Percentiles rank a stretch among this genome's conserved stretches.
phyloP scores from a whole-genome alignment of 2,888 invertebrate genomes.

The Drepanosiphum platanoidis region DNA sequence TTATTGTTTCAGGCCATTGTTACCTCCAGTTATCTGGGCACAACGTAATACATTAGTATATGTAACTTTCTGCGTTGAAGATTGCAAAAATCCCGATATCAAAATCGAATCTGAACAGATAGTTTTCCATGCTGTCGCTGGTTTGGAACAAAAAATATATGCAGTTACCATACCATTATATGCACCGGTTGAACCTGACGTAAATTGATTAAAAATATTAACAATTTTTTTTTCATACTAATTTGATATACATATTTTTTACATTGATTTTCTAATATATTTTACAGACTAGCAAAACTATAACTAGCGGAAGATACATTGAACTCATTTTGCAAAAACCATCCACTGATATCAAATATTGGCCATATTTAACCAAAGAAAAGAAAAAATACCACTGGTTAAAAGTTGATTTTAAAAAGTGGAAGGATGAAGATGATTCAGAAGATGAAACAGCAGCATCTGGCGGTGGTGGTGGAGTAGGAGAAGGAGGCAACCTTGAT shows the following conservation, averaged over 20 bases:
- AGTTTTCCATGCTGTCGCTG: constrained; percentile 78
- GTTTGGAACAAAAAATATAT: constrained; percentile 84
- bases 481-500: constrained; percentile 61
- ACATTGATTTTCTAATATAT: not conserved
- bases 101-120: constrained; percentile 65
- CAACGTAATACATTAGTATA: constrained; percentile 85
- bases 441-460: constrained; percentile 62
- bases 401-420: constrained; percentile 97
- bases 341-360: constrained; percentile 79
- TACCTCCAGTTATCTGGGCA: constrained; percentile 93
- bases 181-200: constrained; percentile 83
- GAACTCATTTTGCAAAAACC: constrained; percentile 71
- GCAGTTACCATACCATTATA: constrained; percentile 89
- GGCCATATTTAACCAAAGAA: constrained; percentile 88
- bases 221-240: not conserved
- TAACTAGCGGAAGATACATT: constrained; percentile 69
- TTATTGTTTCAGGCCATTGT: constrained; percentile 71
- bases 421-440: constrained; percentile 67
- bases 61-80: constrained; percentile 91
- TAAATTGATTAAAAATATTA: constrained; percentile 73
- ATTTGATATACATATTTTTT: constrained; percentile 29
- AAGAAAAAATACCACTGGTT: constrained; percentile 93
- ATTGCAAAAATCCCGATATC: constrained; percentile 84
- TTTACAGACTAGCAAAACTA: constrained; percentile 70
- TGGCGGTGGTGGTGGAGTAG: constrained; percentile 53